Base-by-base conservation (phyloP, 2,113 vertebrate species). In the Willisornis vidua region DNA sequence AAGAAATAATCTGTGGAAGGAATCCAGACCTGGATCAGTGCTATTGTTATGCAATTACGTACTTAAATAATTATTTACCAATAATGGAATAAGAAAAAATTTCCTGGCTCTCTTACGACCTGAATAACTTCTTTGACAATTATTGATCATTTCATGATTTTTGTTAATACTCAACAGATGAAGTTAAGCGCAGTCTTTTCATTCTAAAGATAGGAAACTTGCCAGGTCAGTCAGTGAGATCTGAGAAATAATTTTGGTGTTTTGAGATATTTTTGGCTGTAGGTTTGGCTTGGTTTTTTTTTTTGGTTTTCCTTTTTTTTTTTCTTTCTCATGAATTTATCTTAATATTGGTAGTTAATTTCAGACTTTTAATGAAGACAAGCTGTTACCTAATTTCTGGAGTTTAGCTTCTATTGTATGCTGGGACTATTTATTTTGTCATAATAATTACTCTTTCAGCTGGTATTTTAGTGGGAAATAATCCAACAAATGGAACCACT, bases 381-480 rank as follows among this genome's bases (percentile, higher is more conserved):
- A 95, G 19, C 43, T 91, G 87, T 63, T 93, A 48, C 29, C 37
- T 70, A 11, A 77, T 91, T 89, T 79, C 70, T 65, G 62, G 49
- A 82, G 8, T 87, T 90, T 37, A 75, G 37, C 9, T 67, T 84
- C 35, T 23, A 46, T 62, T 90, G 7, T 48, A 74, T 57, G 17
- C 31, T 82, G 37, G 7, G 9, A 72, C 22, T 76, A 43, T 45
- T 66, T 92, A 79, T 80, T 89, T 55, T 91, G 58, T 83, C 89
- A 70, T 58, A 89, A 93, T 76, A 93, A 73, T 76, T 93, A 65
- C 28, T 75, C 14, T 78, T 92, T 93, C 74, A 95, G 41, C 8
- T 89, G 61, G n/a, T 31, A 68, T 85, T 82, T 88, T 73, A 91
- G 25, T 58, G 49, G 12, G 58, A 85, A 87, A 73, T 54, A 20